phyloP scores from a whole-genome alignment of 2,797 vertebrate genomes.

The Anguilla obscura region DNA sequence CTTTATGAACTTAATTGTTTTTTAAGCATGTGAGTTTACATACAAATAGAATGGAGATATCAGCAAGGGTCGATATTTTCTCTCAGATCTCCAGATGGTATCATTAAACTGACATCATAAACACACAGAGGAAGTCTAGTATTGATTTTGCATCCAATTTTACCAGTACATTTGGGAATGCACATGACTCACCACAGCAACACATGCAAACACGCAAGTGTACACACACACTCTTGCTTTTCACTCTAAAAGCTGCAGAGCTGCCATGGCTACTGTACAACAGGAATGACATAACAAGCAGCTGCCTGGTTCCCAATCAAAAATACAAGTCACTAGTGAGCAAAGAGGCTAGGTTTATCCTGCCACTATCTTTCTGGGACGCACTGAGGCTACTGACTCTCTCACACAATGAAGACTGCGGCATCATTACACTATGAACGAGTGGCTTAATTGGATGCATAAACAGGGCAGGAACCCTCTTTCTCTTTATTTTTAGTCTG shows the following conservation, averaged over 20 bases:
- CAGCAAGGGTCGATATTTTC: background rate
- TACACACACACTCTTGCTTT: background rate
- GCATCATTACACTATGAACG: background rate
- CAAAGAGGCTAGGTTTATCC: background rate
- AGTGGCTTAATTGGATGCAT: background rate
- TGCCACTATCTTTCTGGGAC: background rate
- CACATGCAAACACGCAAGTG: background rate
- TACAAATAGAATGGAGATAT: constrained; percentile 1
- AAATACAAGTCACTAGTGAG: background rate
- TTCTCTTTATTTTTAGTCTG: background rate
- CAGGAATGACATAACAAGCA: background rate
- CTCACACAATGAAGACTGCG: background rate
- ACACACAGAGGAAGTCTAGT: background rate
- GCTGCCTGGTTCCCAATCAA: background rate
- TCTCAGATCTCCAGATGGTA: background rate
- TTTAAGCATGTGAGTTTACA: background rate
- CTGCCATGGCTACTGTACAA: background rate
- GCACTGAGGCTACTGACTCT: background rate
- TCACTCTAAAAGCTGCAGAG: background rate
- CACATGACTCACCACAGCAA: background rate
- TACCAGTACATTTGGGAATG: background rate
- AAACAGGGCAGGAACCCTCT: background rate
- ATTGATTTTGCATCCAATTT: constrained; percentile 3
- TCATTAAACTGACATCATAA: constrained; percentile 1
- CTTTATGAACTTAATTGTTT: background rate